Evolutionary conservation across 2,888 invertebrate species (phyloP), one percentile per base, ranked within the genome.

Genomic region (Physocephala rufipes): DNA sequence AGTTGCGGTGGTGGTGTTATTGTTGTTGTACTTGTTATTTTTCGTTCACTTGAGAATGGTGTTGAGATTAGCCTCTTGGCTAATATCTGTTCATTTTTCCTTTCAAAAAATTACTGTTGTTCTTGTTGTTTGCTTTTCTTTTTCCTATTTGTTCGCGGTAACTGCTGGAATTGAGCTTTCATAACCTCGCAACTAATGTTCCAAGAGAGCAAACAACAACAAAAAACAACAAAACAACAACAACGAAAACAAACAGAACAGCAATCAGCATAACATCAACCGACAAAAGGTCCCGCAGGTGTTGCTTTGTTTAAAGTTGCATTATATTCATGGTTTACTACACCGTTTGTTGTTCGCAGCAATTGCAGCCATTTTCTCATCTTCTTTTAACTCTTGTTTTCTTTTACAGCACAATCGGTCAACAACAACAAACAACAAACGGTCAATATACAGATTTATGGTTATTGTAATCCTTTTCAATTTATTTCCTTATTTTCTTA

Each of bases 301-400:
- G 19, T 36, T 62, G 36, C 62, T 62, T 43, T 62, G 62, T 62
- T 62, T 21, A 36, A 43, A 43, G n/a, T 62, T 62, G 9, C 12
- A 16, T 28, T 30, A 21, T 62, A 13, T 55, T 36, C 36, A 36
- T 36, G 36, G 21, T 43, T 21, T 62, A 19, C 36, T 62, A 43
- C 21, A 43, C n/a, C 43, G 43, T 62, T 43, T 36, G 36, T 62
- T 62, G 62, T 62, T 62, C 21, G 43, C 45, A 43, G 30, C 30
- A 36, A 19, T 21, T 2, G 2, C 53, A 13, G 21, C 21, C 53
- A n/a, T 16, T 62, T 13, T 62, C 21, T 21, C 9, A 36, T 9
- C 36, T 36, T 36, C 36, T 36, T 36, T 4, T 36, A 36, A n/a
- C n/a, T n/a, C n/a, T n/a, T n/a, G n/a, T n/a, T 36, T 62, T n/a